Evolutionary conservation across 2,113 vertebrate genomes (phyloP).

Genomic region (Rutilus rutilus): DNA sequence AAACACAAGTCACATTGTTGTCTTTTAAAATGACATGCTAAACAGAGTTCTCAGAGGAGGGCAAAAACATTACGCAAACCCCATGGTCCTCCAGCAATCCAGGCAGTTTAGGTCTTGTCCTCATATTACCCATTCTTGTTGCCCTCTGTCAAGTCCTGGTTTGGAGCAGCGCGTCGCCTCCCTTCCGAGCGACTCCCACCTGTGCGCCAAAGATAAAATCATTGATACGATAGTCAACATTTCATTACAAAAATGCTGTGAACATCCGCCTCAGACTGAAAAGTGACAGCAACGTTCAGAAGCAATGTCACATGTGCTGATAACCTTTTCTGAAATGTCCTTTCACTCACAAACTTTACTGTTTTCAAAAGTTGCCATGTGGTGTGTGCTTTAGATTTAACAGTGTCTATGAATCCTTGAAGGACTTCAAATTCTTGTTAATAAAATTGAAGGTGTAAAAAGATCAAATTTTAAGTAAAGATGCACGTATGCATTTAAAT

Average conservation of each 20-base stretch:
- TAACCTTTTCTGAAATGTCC: constrained; percentile 19
- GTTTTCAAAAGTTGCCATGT: neutral
- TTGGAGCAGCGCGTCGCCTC: neutral
- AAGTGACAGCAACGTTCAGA: neutral
- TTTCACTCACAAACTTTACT: neutral
- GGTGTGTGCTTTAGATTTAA: neutral
- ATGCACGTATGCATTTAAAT: neutral
- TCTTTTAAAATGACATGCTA: neutral
- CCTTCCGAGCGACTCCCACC: neutral
- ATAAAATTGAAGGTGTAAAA: neutral
- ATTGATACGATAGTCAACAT: constrained; percentile 2
- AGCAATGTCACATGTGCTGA: constrained; percentile 15
- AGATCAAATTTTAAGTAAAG: neutral
- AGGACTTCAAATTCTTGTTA: neutral
- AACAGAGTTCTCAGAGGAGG: neutral
- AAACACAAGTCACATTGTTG: neutral
- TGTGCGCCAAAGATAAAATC: constrained; percentile 15
- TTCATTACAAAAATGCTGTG: constrained; percentile 15
- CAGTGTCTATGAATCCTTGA: neutral
- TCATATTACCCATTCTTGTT: constrained; percentile 22
- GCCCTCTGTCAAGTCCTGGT: constrained; percentile 3
- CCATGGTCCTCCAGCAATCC: neutral
- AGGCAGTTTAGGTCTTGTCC: constrained; percentile 18
- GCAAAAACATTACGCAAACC: neutral
- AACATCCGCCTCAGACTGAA: constrained; percentile 13